Evolutionary conservation across 2,113 vertebrate species (phyloP).

Genomic region (Halcyon malimbica): DNA sequence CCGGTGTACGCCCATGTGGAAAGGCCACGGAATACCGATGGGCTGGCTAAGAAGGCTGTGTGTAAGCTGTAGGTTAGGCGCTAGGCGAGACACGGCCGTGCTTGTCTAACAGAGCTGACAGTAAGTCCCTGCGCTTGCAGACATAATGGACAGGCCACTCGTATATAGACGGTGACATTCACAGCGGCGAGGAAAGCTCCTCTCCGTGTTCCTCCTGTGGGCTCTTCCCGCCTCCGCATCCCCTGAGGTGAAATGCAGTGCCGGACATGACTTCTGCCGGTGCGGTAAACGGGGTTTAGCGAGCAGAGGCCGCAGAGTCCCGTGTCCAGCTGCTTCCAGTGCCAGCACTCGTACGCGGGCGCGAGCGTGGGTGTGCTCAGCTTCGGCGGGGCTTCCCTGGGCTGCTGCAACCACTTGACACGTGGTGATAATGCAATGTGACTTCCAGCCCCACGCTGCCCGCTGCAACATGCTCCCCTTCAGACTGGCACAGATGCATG

Average conservation of each 20-base stretch:
- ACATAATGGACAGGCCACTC: background rate
- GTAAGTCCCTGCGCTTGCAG: background rate
- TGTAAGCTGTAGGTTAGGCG: background rate
- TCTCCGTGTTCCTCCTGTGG: background rate
- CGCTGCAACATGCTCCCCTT: conserved; percentile 25
- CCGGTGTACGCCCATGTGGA: accelerated
- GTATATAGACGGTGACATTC: background rate
- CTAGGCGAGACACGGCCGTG: background rate
- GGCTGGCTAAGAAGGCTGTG: background rate
- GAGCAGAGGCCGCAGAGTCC: background rate
- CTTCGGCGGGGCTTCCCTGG: background rate
- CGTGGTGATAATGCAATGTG: background rate
- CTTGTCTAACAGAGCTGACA: background rate
- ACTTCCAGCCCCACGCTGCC: background rate
- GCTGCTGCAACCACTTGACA: background rate
- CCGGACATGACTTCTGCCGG: background rate
- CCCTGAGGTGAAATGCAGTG: background rate
- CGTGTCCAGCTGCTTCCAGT: background rate
- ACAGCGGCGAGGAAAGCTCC: background rate
- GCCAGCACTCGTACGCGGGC: background rate
- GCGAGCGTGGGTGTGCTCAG: background rate
- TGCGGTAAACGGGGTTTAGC: background rate
- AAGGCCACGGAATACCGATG: background rate
- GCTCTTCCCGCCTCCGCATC: background rate
- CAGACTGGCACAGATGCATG: background rate